Conservation (phyloP, 2,888 invertebrate species). For the Cephus sareptanus region DNA sequence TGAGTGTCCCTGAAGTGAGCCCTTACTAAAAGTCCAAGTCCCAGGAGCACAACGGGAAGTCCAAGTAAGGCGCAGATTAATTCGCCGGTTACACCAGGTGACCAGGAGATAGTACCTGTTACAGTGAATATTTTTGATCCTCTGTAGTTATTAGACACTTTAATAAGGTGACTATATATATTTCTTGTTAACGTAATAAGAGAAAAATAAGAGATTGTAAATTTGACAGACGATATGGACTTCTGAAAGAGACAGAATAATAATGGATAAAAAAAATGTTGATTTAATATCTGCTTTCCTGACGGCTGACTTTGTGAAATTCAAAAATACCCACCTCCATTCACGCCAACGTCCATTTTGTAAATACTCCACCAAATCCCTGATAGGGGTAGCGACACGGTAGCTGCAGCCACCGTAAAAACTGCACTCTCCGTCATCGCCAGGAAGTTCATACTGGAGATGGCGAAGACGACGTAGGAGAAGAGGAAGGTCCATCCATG, state of each 20-base stretch:
- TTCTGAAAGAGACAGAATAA: too few species aligned
- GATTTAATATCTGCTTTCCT: too few species aligned
- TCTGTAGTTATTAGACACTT: not conserved
- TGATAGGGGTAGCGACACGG: slow-evolving; percentile 69
- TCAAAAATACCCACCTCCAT: slow-evolving; percentile 50
- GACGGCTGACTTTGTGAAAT: not conserved
- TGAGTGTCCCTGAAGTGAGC: slow-evolving; percentile 68
- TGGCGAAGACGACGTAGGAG: slow-evolving; percentile 66
- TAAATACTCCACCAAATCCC: slow-evolving; percentile 73
- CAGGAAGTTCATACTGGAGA: slow-evolving; percentile 68
- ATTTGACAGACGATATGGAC: not conserved
- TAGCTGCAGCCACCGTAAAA: slow-evolving; percentile 69
- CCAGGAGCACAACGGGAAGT: slow-evolving; percentile 70
- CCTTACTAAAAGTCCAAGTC: slow-evolving; percentile 68
- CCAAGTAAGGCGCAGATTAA: slow-evolving; percentile 72
- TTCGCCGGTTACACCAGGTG: slow-evolving; percentile 72
- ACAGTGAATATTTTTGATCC: not conserved
- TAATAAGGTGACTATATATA: not conserved
- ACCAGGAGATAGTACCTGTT: slow-evolving; percentile 68
- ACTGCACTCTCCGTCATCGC: slow-evolving; percentile 71
- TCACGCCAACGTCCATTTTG: slow-evolving; percentile 62
- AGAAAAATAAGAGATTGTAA: not conserved
- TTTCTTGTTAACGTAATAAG: not conserved
- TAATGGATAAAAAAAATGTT: too few species aligned
- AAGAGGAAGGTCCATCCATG: slow-evolving; percentile 68